Conservation (phyloP, 1,140 invertebrate species). For the Oncopodura yosiiana region DNA sequence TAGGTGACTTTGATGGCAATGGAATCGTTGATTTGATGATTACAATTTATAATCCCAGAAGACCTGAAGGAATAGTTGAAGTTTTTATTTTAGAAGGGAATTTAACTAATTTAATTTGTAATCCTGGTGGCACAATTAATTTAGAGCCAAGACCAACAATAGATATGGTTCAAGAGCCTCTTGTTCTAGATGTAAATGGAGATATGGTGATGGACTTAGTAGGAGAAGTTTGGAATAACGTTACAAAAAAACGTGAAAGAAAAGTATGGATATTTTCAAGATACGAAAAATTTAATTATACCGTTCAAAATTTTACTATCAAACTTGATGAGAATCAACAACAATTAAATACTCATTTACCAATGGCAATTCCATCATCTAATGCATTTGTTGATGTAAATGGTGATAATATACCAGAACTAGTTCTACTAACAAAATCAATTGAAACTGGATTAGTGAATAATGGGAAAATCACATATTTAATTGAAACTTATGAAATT, state of each 20-base stretch:
- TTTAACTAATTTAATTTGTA: constrained; percentile 23
- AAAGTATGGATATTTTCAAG: too few relatives aligned
- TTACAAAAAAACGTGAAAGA: neutral
- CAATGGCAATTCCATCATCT: constrained; percentile 41
- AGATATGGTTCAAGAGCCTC: constrained; percentile 63
- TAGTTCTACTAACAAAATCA: constrained; percentile 62
- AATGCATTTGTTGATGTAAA: constrained; percentile 85
- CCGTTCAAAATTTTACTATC: too few relatives aligned
- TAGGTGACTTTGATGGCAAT: constrained; percentile 91
- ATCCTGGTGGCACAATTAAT: too few relatives aligned
- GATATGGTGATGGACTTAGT: constrained; percentile 92
- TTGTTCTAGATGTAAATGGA: constrained; percentile 78
- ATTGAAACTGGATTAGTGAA: constrained; percentile 40
- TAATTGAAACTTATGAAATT: constrained; percentile 4
- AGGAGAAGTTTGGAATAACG: constrained; percentile 45
- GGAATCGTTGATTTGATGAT: constrained; percentile 84
- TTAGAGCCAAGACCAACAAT: constrained; percentile 9
- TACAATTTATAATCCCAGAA: constrained; percentile 43
- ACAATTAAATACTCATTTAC: constrained; percentile 30
- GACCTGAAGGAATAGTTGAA: constrained; percentile 20
- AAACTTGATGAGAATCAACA: constrained; percentile 39
- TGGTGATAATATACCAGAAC: constrained; percentile 69
- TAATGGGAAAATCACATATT: neutral
- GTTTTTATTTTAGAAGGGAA: constrained; percentile 40
- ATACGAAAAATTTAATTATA: too few relatives aligned